Evolutionary conservation across 2,797 vertebrate genomes (phyloP), one percentile per base, ranked within the genome.

Genomic region (Darevskia nairensis): DNA sequence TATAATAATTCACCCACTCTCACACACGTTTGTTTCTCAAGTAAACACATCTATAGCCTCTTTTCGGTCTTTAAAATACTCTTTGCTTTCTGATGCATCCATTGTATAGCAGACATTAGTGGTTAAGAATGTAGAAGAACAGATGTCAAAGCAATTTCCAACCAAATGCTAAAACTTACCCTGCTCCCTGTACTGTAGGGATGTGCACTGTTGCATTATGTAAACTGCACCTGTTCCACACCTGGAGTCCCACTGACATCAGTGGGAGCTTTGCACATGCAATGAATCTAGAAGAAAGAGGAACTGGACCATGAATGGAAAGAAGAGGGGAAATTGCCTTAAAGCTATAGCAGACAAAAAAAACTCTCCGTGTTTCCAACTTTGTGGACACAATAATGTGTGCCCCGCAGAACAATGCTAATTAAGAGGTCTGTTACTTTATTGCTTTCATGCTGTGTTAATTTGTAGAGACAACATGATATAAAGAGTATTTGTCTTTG

Each of bases 401-500:
- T 80, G 35, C 89, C 84, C 84, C 25, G 61, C 1, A 9, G 84
- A 86, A 88, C 76, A 85, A 86, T 59, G 29, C 82, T 93, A 89
- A 87, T 80, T 71, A 89, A 88, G 69, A 91, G 72, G 59, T 88
- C 80, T 91, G 94, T 93, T 91, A 89, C 78, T 94, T 27, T 91
- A 88, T 90, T 84, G 0, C 41, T 88, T 77, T 88, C 92, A 90
- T 79, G 89, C 91, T 92, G 91, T 68, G 91, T 89, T 94, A 91
- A 82, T 94, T 94, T 95, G 84, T 85, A 92, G 89, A 91, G 89
- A 89, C 90, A 91, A 93, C 88, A 87, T 80, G 88, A 93, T 89
- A 94, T 89, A 87, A 87, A 92, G 89, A 94, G 91, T 92, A 91
- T 92, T 95, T 95, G 88, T 91, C 94, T 93, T 93, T 88, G 95